Conservation (phyloP, 1,140 invertebrate genomes). For the Lucilia cuprina region DNA sequence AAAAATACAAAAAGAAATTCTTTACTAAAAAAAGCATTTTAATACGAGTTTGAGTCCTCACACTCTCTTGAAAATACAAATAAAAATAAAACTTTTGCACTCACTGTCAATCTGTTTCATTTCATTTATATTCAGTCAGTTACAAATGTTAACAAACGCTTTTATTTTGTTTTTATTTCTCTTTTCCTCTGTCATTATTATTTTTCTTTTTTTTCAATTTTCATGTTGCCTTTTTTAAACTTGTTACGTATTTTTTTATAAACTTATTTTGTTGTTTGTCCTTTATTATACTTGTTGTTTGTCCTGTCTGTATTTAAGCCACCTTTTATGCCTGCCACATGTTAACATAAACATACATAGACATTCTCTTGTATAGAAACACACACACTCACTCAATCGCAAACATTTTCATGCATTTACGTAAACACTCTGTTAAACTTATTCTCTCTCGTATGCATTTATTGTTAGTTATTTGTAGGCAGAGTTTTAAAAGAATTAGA, state of each 20-base stretch:
- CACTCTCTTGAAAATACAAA: background rate
- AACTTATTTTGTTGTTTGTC: background rate
- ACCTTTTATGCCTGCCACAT: conserved; percentile 6
- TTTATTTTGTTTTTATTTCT: conserved; percentile 3
- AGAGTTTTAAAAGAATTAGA: background rate
- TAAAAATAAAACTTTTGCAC: background rate
- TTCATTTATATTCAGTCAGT: conserved; percentile 29
- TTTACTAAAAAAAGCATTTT: background rate
- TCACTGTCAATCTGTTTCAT: conserved; percentile 30
- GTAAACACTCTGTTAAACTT: background rate
- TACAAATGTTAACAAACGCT: conserved; percentile 32
- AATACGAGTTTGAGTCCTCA: background rate
- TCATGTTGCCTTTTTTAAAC: background rate
- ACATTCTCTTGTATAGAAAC: background rate
- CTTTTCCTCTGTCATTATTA: background rate
- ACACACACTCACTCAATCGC: background rate
- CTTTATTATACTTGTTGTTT: background rate
- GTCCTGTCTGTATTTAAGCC: background rate
- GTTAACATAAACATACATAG: background rate
- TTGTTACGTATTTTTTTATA: background rate
- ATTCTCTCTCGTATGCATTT: background rate
- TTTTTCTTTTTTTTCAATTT: background rate
- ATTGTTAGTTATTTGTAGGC: background rate
- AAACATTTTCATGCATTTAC: background rate
- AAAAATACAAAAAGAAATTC: background rate